Evolutionary conservation across 2,888 invertebrate species (phyloP), one percentile per base, ranked within the genome.

Genomic region (Hetaerina titia): DNA sequence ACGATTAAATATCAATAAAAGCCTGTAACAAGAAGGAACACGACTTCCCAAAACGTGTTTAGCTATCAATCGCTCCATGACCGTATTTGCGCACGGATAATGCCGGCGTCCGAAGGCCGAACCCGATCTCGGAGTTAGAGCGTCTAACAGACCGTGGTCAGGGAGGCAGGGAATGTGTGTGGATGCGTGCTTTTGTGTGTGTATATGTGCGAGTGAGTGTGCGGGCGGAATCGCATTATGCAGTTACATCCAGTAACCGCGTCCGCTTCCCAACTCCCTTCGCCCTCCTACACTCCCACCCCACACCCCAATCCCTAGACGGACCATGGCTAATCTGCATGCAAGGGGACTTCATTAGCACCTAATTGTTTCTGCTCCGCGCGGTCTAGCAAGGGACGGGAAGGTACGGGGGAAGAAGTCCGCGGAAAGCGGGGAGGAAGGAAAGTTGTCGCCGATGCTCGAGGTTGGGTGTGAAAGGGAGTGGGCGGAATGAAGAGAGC

Each of bases 301-400:
- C 90, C 25, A 31, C 92, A 31, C 13, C 56, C 92, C 92, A 1
- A n/a, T 69, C 92, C 92, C 56, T 56, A 56, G 69, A 56, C 69
- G 69, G 92, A n/a, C 69, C 92, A 45, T 31, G 31, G 56, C 92
- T 92, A 92, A 92, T 92, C 69, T 92, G 69, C 92, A 92, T 92
- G 45, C 92, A 9, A 31, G 56, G 92, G 69, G 92, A 92, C 92
- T 92, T 92, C 92, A 92, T 92, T 92, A 92, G 69, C 92, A 74
- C 64, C 92, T 92, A 92, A 92, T 92, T 92, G 92, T 56, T 92
- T 69, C 69, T 57, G 69, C 56, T 89, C 31, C 69, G 56, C 31
- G 6, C 63, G 19, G 31, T 13, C 58, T 31, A 5, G 22, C 13
- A 22, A 69, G 60, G 69, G 56, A 69, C 9, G 11, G 45, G 89